phyloP scores from a whole-genome alignment of 2,113 vertebrate genomes.

The Sander vitreus region DNA sequence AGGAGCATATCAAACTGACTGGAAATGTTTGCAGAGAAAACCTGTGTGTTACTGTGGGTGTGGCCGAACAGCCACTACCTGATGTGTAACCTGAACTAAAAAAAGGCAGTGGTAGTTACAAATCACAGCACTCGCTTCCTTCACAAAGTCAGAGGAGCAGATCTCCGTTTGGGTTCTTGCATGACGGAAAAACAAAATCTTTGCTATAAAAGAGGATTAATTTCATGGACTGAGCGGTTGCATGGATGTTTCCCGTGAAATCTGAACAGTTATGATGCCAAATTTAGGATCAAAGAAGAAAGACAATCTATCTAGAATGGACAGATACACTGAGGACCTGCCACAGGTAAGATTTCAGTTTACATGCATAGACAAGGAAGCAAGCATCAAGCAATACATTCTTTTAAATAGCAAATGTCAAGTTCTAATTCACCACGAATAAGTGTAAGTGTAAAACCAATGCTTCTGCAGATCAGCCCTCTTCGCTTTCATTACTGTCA shows the following conservation, averaged over 20 bases:
- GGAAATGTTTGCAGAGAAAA: neutral
- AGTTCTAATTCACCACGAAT: neutral
- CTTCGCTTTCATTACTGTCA: slow-evolving; percentile 34
- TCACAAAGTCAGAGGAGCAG: neutral
- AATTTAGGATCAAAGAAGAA: slow-evolving; percentile 68
- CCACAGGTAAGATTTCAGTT: slow-evolving; percentile 72
- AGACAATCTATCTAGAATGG: slow-evolving; percentile 47
- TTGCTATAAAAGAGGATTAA: neutral
- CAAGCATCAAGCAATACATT: neutral
- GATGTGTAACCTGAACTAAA: slow-evolving; percentile 38
- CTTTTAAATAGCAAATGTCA: neutral
- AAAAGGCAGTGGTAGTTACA: slow-evolving; percentile 17
- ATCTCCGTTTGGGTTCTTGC: neutral
- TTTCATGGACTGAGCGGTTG: neutral
- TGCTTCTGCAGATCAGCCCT: slow-evolving; percentile 16
- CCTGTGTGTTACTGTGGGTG: slow-evolving; percentile 32
- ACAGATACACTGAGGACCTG: slow-evolving; percentile 16
- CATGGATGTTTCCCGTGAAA: slow-evolving; percentile 1
- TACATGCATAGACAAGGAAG: neutral
- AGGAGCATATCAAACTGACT: neutral
- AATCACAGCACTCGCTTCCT: slow-evolving; percentile 21
- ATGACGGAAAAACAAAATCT: neutral
- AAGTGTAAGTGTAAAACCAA: neutral
- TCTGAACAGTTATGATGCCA: slow-evolving; percentile 29
- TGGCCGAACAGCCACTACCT: slow-evolving; percentile 1